Percentiles rank a stretch among this genome's conserved stretches.
Conservation (phyloP, 1,140 invertebrate genomes). For the Zaprionus africanus region DNA sequence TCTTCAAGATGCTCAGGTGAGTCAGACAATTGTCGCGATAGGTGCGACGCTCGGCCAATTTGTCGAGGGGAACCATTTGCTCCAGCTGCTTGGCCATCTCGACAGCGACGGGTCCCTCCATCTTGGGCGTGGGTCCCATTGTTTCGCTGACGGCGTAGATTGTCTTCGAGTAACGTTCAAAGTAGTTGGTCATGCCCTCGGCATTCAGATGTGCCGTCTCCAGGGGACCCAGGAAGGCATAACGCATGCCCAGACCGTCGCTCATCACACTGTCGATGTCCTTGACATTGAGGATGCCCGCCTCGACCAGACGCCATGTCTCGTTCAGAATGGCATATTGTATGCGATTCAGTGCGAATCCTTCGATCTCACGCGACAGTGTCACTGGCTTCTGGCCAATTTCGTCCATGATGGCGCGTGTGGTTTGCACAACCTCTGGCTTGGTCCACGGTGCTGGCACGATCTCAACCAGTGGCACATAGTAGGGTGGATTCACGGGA, state of each 20-base stretch:
- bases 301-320: constrained; percentile 94
- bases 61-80: constrained; percentile 90
- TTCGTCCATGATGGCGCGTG: constrained; percentile 92
- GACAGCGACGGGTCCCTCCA: constrained; percentile 87
- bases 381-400: constrained; percentile 96
- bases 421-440: constrained; percentile 85
- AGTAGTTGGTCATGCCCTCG: constrained; percentile 89
- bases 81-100: constrained; percentile 89
- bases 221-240: constrained; percentile 96
- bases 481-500: constrained; percentile 98
- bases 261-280: constrained; percentile 97
- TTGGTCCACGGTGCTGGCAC: constrained; percentile 96
- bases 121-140: constrained; percentile 90
- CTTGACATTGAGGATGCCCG: constrained; percentile 92
- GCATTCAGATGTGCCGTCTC: constrained; percentile 98
- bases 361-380: constrained; percentile 93
- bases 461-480: constrained; percentile 96
- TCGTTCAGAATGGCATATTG: constrained; percentile 98
- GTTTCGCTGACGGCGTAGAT: constrained; percentile 91
- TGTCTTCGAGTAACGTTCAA: constrained; percentile 89
- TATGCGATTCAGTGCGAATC: constrained; percentile 97
- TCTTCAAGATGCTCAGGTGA: constrained; percentile 92
- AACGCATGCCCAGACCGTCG: constrained; percentile 96
- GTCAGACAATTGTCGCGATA: constrained; percentile 95
- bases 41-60: constrained; percentile 89